Percentiles rank a stretch among this genome's conserved stretches.
These are phyloP conservation scores for Luscinia luscinia DNA, from an alignment of 2,797 vertebrate species.

Conservation along the genomic window DNA sequence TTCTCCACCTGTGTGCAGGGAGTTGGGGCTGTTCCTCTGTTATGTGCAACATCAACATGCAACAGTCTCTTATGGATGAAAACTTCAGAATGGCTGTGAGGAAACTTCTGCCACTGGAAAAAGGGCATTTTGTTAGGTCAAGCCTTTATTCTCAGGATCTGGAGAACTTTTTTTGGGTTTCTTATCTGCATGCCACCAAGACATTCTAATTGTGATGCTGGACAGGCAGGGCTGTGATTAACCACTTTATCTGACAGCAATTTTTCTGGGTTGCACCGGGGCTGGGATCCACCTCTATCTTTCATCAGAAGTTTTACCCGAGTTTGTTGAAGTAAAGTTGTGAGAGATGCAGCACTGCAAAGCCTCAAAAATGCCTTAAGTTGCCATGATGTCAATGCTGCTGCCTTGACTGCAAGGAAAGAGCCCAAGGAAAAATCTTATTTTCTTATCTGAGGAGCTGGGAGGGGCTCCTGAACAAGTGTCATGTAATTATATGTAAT, in stretches of 20 bases:
- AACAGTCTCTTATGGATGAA: neutral
- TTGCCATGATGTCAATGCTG: neutral
- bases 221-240: neutral
- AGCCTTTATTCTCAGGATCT: neutral
- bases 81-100: neutral
- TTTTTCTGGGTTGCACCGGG: neutral
- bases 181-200: neutral
- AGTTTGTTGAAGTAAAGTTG: neutral
- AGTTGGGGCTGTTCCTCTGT: neutral
- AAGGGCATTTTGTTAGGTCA: neutral
- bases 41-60: neutral
- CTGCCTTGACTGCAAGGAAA: neutral
- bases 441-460: conserved; percentile 27
- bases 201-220: neutral
- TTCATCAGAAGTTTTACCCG: neutral
- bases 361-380: neutral
- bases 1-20: neutral
- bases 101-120: neutral
- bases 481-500: conserved; percentile 21
- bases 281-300: neutral
- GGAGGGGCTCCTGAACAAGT: neutral
- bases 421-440: neutral
- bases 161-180: neutral
- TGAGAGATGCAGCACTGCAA: neutral
- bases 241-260: neutral